A percentile compares a stretch with the other conserved stretches of the same genome.
phyloP scores from a whole-genome alignment of 2,888 invertebrate genomes.

The Agonopterix alstromeriana region DNA sequence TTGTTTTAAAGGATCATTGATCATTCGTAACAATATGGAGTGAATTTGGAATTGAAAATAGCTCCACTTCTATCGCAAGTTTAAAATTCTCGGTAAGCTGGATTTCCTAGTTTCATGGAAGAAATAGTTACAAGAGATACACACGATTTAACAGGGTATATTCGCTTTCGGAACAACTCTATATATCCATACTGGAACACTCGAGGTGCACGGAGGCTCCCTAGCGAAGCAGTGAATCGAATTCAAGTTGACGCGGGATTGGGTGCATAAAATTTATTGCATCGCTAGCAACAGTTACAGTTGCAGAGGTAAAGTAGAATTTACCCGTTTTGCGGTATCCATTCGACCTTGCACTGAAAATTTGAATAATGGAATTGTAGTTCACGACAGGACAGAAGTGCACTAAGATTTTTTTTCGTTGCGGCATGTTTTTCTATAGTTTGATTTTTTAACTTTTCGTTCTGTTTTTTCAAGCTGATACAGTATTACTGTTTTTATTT shows the following conservation, averaged over 20 bases:
- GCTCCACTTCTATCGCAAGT: no score
- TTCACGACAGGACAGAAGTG: no score
- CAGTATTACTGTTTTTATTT: no score
- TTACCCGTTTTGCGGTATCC: background rate
- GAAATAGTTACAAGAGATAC: background rate
- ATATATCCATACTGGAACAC: constrained; percentile 36
- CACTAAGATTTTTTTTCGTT: no score
- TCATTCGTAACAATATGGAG: no score
- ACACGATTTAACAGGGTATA: constrained; percentile 9
- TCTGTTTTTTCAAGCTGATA: no score
- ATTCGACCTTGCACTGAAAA: background rate
- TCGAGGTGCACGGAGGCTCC: constrained; percentile 20
- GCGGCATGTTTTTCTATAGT: no score
- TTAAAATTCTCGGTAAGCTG: no score
- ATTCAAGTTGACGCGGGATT: constrained; percentile 48
- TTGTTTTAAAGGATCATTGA: background rate
- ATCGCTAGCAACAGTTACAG: constrained; percentile 26
- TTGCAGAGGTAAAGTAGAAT: background rate
- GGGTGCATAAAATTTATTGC: constrained; percentile 53
- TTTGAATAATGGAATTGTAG: no score
- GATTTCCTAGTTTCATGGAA: background rate
- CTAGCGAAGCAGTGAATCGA: constrained; percentile 46
- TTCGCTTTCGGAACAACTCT: constrained; percentile 43
- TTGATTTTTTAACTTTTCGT: no score
- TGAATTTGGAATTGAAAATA: no score